Conservation (phyloP, 1,140 invertebrate species). For the Drosophila pseudoobscura region DNA sequence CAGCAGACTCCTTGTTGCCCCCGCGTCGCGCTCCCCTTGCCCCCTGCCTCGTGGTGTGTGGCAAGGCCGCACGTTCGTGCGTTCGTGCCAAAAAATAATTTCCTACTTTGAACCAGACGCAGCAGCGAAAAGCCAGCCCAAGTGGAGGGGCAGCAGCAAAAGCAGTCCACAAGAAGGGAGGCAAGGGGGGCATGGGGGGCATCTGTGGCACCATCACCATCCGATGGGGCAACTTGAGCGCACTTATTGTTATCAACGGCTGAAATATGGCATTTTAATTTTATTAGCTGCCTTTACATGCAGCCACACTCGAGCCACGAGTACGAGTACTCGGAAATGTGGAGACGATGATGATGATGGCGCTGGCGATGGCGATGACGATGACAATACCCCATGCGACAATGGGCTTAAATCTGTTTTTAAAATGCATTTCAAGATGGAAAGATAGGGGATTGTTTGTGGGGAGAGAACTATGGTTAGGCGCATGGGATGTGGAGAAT, state of each 20-base stretch:
- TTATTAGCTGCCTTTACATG: slow-evolving; percentile 77
- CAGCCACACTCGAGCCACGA: slow-evolving; percentile 43
- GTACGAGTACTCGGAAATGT: slow-evolving; percentile 21
- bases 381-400: slow-evolving; percentile 26
- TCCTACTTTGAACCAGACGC: slow-evolving; percentile 60
- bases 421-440: slow-evolving; percentile 9
- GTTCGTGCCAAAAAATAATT: slow-evolving; percentile 82
- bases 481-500: too few species aligned
- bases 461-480: too few species aligned
- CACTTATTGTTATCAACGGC: slow-evolving; percentile 82
- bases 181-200: neutral
- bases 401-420: slow-evolving; percentile 31
- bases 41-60: neutral
- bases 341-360: slow-evolving; percentile 45
- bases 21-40: too few species aligned
- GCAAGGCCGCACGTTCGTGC: slow-evolving; percentile 67
- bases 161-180: neutral
- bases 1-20: neutral
- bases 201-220: slow-evolving; percentile 15
- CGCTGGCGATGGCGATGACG: slow-evolving; percentile 55
- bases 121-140: neutral
- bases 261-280: slow-evolving; percentile 82
- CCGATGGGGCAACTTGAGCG: slow-evolving; percentile 62
- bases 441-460: too few species aligned
- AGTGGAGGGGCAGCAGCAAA: neutral